Conservation (phyloP, 37 sponge, comb jelly and placozoan species). For the Hormiphora californensis region DNA sequence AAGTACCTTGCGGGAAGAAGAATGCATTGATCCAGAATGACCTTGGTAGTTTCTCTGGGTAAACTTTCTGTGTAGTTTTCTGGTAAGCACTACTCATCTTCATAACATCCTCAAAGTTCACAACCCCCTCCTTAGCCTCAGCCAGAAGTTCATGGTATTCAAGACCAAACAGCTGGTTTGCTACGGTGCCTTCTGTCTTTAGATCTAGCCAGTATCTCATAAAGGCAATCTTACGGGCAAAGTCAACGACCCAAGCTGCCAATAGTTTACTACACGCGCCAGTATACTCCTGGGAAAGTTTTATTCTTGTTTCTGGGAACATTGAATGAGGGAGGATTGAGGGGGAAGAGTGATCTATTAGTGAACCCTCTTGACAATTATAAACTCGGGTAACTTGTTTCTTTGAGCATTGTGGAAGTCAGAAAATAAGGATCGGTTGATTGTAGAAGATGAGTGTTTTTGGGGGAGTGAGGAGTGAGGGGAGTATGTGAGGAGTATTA, state of each 20-base stretch:
- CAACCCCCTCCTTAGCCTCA: neutral
- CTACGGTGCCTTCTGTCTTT: neutral
- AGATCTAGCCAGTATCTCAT: constrained; percentile 80
- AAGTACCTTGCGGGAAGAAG: constrained; percentile 94
- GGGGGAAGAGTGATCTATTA: no score
- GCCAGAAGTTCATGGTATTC: constrained; percentile 12
- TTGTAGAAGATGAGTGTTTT: no score
- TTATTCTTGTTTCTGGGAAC: no score
- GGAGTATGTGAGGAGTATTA: no score
- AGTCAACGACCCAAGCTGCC: neutral
- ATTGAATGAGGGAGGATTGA: no score
- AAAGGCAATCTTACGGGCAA: constrained; percentile 67
- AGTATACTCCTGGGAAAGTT: constrained; percentile 22
- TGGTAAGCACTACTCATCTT: constrained; percentile 55
- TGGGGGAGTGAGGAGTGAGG: no score
- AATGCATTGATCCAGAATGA: constrained; percentile 97
- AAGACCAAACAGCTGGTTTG: constrained; percentile 8
- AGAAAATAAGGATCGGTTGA: no score
- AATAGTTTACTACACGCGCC: neutral
- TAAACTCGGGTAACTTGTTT: no score
- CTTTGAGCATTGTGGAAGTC: no score
- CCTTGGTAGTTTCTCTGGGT: constrained; percentile 61
- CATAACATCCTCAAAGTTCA: constrained; percentile 10
- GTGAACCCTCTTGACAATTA: no score
- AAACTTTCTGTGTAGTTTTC: neutral